Base-by-base conservation (phyloP, 2,113 vertebrate genomes). In the Plestiodon gilberti region DNA sequence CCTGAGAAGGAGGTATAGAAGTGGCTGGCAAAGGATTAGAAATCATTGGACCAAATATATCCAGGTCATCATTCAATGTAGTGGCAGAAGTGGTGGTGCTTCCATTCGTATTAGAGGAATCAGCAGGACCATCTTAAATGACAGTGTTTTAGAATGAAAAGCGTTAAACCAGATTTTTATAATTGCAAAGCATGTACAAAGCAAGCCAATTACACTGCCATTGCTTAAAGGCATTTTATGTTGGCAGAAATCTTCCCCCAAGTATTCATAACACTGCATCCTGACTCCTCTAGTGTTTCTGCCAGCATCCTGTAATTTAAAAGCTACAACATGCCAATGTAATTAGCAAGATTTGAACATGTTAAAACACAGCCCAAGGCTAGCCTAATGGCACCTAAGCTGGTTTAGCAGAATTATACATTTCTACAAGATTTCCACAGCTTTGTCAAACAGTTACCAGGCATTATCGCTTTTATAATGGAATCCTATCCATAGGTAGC, bases 11-110 rank as follows among this genome's bases (percentile, higher is more conserved):
- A 70, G 96, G 91, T 91, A 94, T 89, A 89, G 95, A 92, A 88
- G 95, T 82, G 78, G 97, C 96, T 79, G 98, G 98, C 84, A 99
- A 96, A 85, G 99, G 98, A 93, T 99, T 99, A 88, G 98, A 99
- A 67, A 99, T 98, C 99, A 99, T 99, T 57, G 98, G 99, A 87
- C 99, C 99, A 83, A 99, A 99, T 94, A 99, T 98, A 95, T 99
- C 99, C 91, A 99, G 93, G 88, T 99, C 98, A 86, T 99, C 98
- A 43, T 87, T 96, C 90, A 98, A 94, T 10, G 97, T 90, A 87
- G 96, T 92, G 62, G 93, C 93, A n/a, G 92, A 38, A 81, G 93
- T 79, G 20, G 95, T 87, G 5, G 30, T 81, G 89, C 93, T 97
- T 83, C 96, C 96, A 30, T 96, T 98, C 90, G 97, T 84, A 86